Evolutionary conservation across 2,888 invertebrate species (phyloP), one percentile per base, ranked within the genome.

Genomic region (Thyatira batis): DNA sequence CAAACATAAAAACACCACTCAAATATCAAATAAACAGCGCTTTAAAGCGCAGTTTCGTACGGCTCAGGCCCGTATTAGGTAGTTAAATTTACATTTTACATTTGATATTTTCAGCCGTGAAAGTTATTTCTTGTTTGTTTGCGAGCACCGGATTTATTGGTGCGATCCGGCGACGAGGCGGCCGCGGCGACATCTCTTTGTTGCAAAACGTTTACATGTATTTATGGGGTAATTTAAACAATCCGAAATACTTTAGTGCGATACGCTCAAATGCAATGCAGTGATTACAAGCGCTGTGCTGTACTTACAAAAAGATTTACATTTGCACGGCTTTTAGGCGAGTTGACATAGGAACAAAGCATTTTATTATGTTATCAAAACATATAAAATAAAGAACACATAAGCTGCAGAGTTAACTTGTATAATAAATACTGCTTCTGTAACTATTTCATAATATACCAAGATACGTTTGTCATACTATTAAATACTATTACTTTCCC

Each of bases 21-120:
- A 86, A 84, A 85, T 84, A 73, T 80, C 81, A 83, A 85, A 89
- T 86, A 87, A 89, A 87, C 86, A 88, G 78, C 76, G 80, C 82
- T 86, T 85, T 83, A 81, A 80, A 86, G 82, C 84, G 80, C 79
- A 82, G 79, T 83, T 80, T 80, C 77, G 80, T 79, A 65, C 75
- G 73, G 78, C 84, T 84, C 80, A 79, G 83, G 78, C 78, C 78
- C 84, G 87, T 84, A 90, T 89, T 90, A 90, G 89, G 89, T 85
- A 86, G 84, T 90, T 89, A 89, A 88, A 89, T 90, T 89, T 89
- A 89, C 89, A 89, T 88, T 89, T 88, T 85, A 84, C 87, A 87
- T 89, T 89, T 88, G 87, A 89, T 88, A 88, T 86, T 88, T 88
- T 83, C 85, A 83, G 84, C 87, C 87, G 89, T 88, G 89, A 87